Base-by-base conservation (phyloP, 2,888 invertebrate genomes). In the Epsilonema sp. region DNA sequence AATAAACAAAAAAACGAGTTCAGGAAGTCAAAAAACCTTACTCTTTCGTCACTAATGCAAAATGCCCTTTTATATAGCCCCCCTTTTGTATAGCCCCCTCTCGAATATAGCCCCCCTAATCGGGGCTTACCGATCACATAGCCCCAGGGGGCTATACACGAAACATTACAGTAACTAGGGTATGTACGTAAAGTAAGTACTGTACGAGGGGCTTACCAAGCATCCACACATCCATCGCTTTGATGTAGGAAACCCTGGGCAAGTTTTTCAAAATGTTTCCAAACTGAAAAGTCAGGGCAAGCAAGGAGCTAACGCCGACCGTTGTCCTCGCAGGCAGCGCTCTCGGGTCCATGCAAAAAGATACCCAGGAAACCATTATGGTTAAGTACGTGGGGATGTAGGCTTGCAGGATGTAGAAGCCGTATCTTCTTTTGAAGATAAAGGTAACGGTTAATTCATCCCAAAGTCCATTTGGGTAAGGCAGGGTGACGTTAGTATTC, bases 211-310 rank as follows among this genome's bases (percentile, higher is more conserved):
- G 31, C 37, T 37, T 44, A 46, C 50, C 58, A 13, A 59, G 52
- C 58, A 62, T 61, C 62, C 62, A 62, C 4, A 62, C 62, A 46
- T 62, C 62, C 59, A 62, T 62, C 13, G 62, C 62, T 50, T 62
- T 62, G 3, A 61, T 60, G 50, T 62, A 62, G 16, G 58, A 58
- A 4, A 62, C 62, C 11, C 62, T 54, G 21, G 62, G 62, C 11
- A 62, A 53, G 45, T 62, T 62, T 49, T 60, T 62, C 45, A 62
- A 45, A 50, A 62, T 62, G 48, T 62, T 62, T 40, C 62, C 62
- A 45, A 62, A 62, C 50, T 57, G 58, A 45, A 62, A 58, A 2
- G 63, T 63, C 16, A 63, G 50, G 8, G 63, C 63, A 13, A 63
- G 53, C 26, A 63, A 55, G 2, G 60, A 60, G 19, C 58, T 59